Evolutionary conservation across 1,140 invertebrate species (phyloP).

Genomic region (Nasonia giraulti): DNA sequence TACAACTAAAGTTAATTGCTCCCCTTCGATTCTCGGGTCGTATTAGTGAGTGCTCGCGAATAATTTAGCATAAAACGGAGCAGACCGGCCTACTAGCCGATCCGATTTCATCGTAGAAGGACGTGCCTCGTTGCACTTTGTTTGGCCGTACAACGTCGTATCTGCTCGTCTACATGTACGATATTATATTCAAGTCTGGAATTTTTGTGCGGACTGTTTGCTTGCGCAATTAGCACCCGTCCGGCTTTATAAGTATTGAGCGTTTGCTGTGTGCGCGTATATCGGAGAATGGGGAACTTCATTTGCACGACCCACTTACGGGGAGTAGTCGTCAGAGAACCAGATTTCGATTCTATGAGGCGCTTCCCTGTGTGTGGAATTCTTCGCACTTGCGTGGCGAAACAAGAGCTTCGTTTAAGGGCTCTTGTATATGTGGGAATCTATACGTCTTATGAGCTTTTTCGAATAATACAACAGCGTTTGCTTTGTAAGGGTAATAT

Average conservation of each 20-base stretch:
- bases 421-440: background rate
- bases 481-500: no score
- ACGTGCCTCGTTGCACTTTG: background rate
- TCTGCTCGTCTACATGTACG: no score
- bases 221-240: slow-evolving; percentile 67
- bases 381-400: background rate
- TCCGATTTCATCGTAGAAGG: background rate
- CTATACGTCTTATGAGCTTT: no score
- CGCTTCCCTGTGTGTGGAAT: background rate
- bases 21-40: slow-evolving; percentile 56
- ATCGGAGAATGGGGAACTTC: slow-evolving; percentile 55
- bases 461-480: no score
- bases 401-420: slow-evolving; percentile 8
- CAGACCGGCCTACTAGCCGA: background rate
- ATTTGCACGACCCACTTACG: slow-evolving; percentile 68
- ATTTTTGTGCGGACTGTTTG: slow-evolving; percentile 57
- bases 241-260: slow-evolving; percentile 56
- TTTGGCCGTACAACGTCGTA: no score
- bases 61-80: slow-evolving; percentile 41
- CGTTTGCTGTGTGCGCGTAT: slow-evolving; percentile 29
- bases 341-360: slow-evolving; percentile 16
- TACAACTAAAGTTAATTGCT: slow-evolving; percentile 69
- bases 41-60: slow-evolving; percentile 57
- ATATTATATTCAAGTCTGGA: slow-evolving; percentile 23
- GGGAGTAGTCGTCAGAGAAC: slow-evolving; percentile 9